Percentiles rank a stretch among this genome's conserved stretches.
These are phyloP conservation scores for Microplitis demolitor DNA, from an alignment of 1,140 invertebrate species.

Conservation along the genomic window DNA sequence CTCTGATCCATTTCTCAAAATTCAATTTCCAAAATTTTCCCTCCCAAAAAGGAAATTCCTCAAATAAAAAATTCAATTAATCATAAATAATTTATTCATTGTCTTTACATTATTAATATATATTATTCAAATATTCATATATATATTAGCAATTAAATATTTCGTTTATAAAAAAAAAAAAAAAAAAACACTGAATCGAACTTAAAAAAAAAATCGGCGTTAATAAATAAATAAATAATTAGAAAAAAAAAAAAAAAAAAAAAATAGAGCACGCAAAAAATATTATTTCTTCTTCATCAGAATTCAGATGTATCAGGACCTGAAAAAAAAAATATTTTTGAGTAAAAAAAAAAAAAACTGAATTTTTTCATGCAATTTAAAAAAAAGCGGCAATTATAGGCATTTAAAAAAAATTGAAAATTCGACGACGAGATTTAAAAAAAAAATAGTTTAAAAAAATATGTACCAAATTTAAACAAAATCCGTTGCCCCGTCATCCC, in stretches of 20 bases:
- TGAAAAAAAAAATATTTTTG: slow-evolving; percentile 37
- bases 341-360: too few species aligned
- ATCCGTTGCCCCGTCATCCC: slow-evolving; percentile 8
- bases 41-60: background rate
- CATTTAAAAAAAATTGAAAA: background rate
- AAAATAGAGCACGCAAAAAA: background rate
- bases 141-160: too few species aligned
- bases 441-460: background rate
- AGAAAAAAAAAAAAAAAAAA: slow-evolving; percentile 1
- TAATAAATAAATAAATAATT: slow-evolving; percentile 26
- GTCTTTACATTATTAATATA: too few species aligned
- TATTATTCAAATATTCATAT: background rate
- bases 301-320: slow-evolving; percentile 52
- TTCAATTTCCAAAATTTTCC: too few species aligned
- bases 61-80: slow-evolving; percentile 8
- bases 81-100: too few species aligned
- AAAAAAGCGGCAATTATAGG: background rate
- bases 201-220: slow-evolving; percentile 27
- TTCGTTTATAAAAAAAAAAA: background rate
- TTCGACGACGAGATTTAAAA: background rate
- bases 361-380: background rate
- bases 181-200: background rate
- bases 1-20: slow-evolving; percentile 55
- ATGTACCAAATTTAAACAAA: background rate
- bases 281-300: slow-evolving; percentile 36